Evolutionary conservation across 1,140 invertebrate species (phyloP), one percentile per base, ranked within the genome.

Genomic region (Hylaeus anthracinus): DNA sequence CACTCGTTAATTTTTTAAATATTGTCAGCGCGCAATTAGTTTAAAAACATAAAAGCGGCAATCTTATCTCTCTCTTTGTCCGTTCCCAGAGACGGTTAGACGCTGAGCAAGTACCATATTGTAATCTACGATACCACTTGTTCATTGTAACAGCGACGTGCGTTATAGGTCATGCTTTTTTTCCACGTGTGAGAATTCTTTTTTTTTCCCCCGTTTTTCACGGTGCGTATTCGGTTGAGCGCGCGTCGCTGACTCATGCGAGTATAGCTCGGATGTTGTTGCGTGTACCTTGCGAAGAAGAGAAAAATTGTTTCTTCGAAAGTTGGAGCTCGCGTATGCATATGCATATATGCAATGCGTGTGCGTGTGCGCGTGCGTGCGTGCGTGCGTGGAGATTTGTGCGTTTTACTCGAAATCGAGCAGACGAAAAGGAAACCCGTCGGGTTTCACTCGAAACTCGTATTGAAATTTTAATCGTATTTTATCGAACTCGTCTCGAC

Each of bases 11-110:
- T 88, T 87, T 88, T 87, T 86, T 75, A 84, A 90, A 86, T 86
- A 91, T 91, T 87, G 87, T 83, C 73, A 78, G 77, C 79, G 86
- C 70, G 87, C 85, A 91, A 91, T 91, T 89, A 88, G 86, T 88
- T 88, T 83, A 78, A 89, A 79, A 89, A 79, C 86, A 88, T 86
- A 88, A 90, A 26, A 88, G 86, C 88, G 86, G 79, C 82, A 76
- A 85, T 89, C 89, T 91, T 91, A 92, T 91, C 90, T 76, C 56
- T 76, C 56, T 79, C 87, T 90, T 90, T 89, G 85, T 90, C 55
- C 77, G 83, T 86, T 90, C 89, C 83, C 88, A 86, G 83, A 87
- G 75, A 67, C 56, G 66, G 12, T 37, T 43, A 55, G 70, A 67
- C 26, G 26, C 48, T 26, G 60, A 60, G 67, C 73, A 56, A 82